Percentiles rank a stretch among this genome's conserved stretches.
Evolutionary conservation across 2,113 vertebrate species (phyloP).

Genomic region (Campylomormyrus tamandua): DNA sequence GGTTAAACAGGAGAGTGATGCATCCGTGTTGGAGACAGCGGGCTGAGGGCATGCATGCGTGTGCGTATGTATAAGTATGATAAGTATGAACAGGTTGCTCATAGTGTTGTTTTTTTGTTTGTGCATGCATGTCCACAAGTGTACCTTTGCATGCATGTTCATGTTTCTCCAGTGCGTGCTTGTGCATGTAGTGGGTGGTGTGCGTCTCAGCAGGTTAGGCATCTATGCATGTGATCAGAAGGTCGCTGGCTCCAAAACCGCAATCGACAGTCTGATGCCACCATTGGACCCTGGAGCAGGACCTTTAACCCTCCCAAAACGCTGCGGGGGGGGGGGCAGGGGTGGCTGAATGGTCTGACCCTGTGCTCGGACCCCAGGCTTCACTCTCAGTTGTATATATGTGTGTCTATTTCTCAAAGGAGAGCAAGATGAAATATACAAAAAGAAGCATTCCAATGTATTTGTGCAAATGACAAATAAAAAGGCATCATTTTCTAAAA

Average conservation of each 20-base stretch:
- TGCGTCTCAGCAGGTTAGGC: neutral
- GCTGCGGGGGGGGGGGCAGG: neutral
- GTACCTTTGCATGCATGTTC: neutral
- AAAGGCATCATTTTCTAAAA: neutral
- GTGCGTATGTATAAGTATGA: neutral
- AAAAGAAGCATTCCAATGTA: neutral
- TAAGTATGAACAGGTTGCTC: neutral
- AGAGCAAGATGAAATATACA: neutral
- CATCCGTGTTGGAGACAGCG: neutral
- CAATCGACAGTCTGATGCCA: neutral
- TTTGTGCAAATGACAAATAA: neutral
- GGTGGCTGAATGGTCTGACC: neutral
- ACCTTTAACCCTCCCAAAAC: neutral
- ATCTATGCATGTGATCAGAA: neutral
- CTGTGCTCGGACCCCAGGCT: neutral
- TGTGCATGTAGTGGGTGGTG: neutral
- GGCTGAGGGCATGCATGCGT: constrained; percentile 17
- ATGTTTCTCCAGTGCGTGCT: neutral
- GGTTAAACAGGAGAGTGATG: neutral
- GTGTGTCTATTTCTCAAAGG: neutral
- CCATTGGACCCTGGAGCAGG: neutral
- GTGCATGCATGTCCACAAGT: neutral
- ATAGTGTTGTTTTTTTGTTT: neutral
- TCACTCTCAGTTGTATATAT: neutral
- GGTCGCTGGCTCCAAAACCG: neutral